Evolutionary conservation across 2,797 vertebrate genomes (phyloP).

Genomic region (Lagodon rhomboides): DNA sequence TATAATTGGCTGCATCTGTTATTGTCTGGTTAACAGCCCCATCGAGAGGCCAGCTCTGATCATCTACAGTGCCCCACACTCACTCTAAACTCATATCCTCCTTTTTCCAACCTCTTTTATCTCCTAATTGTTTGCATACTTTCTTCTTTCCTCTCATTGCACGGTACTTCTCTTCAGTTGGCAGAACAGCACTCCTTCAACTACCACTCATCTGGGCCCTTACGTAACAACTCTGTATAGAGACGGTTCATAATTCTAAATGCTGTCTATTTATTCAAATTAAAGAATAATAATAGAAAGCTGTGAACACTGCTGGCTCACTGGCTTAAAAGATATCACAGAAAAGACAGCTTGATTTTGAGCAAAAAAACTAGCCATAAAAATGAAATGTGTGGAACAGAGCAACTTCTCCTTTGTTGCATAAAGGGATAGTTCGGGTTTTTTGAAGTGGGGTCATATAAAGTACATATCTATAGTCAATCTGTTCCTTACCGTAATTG

Average conservation of each 20-base stretch:
- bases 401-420: too few species aligned
- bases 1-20: slow-evolving; percentile 55
- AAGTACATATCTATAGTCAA: too few species aligned
- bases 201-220: not conserved
- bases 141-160: not conserved
- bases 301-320: too few species aligned
- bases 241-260: slow-evolving; percentile 1
- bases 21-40: slow-evolving; percentile 60
- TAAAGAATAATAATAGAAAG: not conserved
- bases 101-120: not conserved
- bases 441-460: too few species aligned
- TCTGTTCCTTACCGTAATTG: too few species aligned
- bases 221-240: not conserved
- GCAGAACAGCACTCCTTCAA: not conserved
- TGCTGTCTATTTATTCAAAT: not conserved
- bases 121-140: not conserved
- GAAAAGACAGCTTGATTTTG: not conserved
- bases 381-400: not conserved
- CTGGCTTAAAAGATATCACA: not conserved
- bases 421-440: too few species aligned
- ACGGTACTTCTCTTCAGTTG: not conserved
- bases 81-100: slow-evolving; percentile 16
- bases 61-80: slow-evolving; percentile 22
- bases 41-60: slow-evolving; percentile 51
- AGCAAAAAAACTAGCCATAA: too few species aligned